Base-by-base conservation (phyloP, 2,797 vertebrate genomes). In the Anguilla obscura region DNA sequence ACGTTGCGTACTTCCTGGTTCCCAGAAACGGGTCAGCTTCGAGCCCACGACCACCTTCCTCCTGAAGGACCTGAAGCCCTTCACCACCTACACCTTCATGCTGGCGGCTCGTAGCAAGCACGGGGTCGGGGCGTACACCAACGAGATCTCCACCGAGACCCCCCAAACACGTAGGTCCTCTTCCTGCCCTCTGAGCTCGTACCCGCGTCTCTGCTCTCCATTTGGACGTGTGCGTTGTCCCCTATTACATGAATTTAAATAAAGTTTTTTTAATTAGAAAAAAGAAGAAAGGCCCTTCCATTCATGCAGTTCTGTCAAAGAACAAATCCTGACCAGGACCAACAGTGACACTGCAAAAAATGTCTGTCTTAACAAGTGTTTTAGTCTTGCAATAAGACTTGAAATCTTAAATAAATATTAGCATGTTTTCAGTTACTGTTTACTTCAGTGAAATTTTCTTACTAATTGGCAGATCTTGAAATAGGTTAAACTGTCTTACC, bases 111-210 rank as follows among this genome's bases (percentile, higher is more conserved):
- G 96, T 63, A 99, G 98, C 94, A 98, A 98, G 24, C 97, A 99
- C 89, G 99, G 99, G 58, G 95, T 99, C 21, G 98, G 99, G 87
- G 98, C 98, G 6, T 99, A 98, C 0, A 99, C 99, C 88, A 95
- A 98, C 50, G 98, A 99, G 95, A 97, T 99, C 92, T 97, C 97
- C 91, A 97, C 98, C 0, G 97, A 98, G 93, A 99, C 99, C 58
- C 98, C 99, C 90, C 98, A 99, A 95, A 99, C 98, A 96, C 97
- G 99, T 99, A 98, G 95, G 98, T 98, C 92, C 93, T 94, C 94
- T 92, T 93, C 93, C 92, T 93, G 93, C 85, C 71, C 83, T 85
- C 50, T 80, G 10, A 9, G 12, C 12, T 58, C 36, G 1, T 8
- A 1, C 5, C 24, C 1, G 56, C 9, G 1, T 21, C 40, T 48